Conservation (phyloP, 2,797 vertebrate genomes). For the Picus viridis region DNA sequence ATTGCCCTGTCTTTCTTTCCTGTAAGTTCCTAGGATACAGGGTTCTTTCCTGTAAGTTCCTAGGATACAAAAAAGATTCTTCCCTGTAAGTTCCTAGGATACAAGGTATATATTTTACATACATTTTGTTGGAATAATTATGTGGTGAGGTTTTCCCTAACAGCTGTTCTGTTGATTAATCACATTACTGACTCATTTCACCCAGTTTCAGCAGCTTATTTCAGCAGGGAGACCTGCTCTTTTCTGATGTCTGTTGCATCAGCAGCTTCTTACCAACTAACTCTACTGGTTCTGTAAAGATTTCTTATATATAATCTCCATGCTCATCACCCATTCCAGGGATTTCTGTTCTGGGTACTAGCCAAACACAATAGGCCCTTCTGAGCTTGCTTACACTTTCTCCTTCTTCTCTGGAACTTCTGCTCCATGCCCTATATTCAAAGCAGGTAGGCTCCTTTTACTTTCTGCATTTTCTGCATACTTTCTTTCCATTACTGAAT, state of each 20-base stretch:
- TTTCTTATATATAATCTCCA: background rate
- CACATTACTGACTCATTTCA: background rate
- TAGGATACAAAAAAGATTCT: too few relatives aligned
- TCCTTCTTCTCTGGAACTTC: background rate
- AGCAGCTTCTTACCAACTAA: background rate
- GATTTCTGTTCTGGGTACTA: background rate
- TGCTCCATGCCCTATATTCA: background rate
- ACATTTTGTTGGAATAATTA: background rate
- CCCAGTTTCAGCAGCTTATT: background rate
- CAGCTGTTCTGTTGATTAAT: background rate
- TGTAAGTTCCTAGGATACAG: background rate
- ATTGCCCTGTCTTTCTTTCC: background rate
- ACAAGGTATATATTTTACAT: background rate
- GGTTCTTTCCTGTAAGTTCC: background rate
- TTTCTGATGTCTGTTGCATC: background rate
- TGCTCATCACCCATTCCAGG: constrained; percentile 11
- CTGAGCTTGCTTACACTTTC: background rate
- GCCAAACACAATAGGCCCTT: background rate
- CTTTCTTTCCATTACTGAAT: background rate
- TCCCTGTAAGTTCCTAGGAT: background rate
- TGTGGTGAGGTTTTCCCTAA: background rate
- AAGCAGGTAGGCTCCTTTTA: background rate
- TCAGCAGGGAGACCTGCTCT: background rate
- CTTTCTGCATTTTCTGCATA: background rate
- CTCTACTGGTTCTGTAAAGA: background rate